A percentile compares a stretch with the other conserved stretches of the same genome.
phyloP scores from a whole-genome alignment of 2,888 invertebrate genomes.

The Boloria selene region DNA sequence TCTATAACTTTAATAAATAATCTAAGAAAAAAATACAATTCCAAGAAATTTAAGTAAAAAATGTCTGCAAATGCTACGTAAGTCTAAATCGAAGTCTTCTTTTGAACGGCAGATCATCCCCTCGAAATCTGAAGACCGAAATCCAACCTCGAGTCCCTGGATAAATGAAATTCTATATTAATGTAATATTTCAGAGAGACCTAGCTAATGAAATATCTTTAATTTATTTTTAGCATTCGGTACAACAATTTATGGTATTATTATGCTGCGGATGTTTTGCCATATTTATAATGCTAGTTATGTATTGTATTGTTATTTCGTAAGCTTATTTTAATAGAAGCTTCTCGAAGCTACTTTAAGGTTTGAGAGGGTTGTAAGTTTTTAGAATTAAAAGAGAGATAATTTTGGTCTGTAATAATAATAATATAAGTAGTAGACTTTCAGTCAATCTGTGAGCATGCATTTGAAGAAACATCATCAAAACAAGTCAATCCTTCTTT shows the following conservation, averaged over 20 bases:
- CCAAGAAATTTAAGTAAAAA: no score
- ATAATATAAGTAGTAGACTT: no score
- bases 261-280: slow-evolving; percentile 2
- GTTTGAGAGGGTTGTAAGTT: no score
- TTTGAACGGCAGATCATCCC: slow-evolving; percentile 2
- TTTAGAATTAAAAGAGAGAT: no score
- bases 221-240: slow-evolving; percentile 40
- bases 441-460: no score
- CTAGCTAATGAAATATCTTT: slow-evolving; percentile 46
- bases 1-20: no score
- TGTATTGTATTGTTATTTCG: neutral
- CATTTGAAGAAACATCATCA: no score
- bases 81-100: neutral
- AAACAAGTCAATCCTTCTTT: no score
- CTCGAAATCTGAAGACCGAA: neutral
- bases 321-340: neutral
- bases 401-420: no score
- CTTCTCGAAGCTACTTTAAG: no score
- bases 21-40: no score
- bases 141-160: slow-evolving; percentile 1
- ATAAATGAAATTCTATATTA: slow-evolving; percentile 52
- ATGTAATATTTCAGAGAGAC: slow-evolving; percentile 47
- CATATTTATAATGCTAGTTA: neutral
- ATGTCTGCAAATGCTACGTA: neutral
- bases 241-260: slow-evolving; percentile 22